A percentile compares a stretch with the other conserved stretches of the same genome.
phyloP scores from a whole-genome alignment of 2,113 vertebrate species.

The Erythrolamprus reginae region DNA sequence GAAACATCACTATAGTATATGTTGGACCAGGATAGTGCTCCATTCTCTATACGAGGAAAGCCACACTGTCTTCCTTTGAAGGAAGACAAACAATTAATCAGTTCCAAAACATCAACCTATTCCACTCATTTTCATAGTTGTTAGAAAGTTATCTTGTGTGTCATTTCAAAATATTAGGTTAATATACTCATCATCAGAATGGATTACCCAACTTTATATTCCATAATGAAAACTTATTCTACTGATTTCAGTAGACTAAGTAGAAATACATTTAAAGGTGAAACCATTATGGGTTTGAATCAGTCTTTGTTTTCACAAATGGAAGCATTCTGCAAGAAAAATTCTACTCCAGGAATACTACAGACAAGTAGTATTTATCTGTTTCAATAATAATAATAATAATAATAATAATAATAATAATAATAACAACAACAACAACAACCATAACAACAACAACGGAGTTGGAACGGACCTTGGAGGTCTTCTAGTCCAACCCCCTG shows the following conservation, averaged over 20 bases:
- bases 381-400: too few relatives aligned
- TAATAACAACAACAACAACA: too few relatives aligned
- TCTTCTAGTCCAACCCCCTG: too few relatives aligned
- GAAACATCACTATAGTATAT: constrained; percentile 1
- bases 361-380: neutral
- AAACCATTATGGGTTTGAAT: neutral
- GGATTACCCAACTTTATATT: neutral
- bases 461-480: too few relatives aligned
- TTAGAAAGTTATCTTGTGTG: neutral
- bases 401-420: too few relatives aligned
- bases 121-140: neutral
- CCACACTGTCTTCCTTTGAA: neutral
- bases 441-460: too few relatives aligned
- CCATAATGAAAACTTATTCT: neutral
- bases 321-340: neutral
- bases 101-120: neutral
- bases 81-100: neutral
- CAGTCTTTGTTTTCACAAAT: neutral
- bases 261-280: neutral
- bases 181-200: neutral
- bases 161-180: neutral
- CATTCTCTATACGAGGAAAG: constrained; percentile 4
- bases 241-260: too few relatives aligned
- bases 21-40: constrained; percentile 12
- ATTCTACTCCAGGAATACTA: neutral